These are phyloP conservation scores for Drosophila greeni DNA, from an alignment of 2,888 invertebrate species.

Conservation along the genomic window DNA sequence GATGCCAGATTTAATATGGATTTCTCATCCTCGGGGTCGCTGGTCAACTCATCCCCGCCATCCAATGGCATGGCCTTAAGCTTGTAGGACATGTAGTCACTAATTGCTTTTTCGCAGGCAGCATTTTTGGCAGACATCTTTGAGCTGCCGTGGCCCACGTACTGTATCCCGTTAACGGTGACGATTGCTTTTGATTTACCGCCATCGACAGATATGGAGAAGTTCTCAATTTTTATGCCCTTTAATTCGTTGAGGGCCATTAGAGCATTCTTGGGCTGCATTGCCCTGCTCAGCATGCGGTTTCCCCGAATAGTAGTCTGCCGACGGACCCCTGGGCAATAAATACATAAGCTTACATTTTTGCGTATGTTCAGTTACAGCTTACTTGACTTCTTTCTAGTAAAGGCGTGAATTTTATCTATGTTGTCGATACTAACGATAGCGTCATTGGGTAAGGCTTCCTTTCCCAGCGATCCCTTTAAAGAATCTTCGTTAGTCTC, in stretches of 20 bases:
- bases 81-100: slow-evolving; percentile 82
- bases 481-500: too few species aligned
- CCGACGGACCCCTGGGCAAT: slow-evolving; percentile 70
- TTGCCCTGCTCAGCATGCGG: slow-evolving; percentile 85
- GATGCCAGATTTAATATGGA: slow-evolving; percentile 92
- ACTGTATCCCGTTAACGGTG: slow-evolving; percentile 83
- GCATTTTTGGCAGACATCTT: slow-evolving; percentile 85
- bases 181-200: too few species aligned
- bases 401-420: slow-evolving; percentile 76
- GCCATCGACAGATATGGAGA: too few species aligned
- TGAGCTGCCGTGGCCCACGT: slow-evolving; percentile 80
- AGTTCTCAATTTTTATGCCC: slow-evolving; percentile 75
- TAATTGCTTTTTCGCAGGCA: slow-evolving; percentile 87
- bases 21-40: slow-evolving; percentile 80
- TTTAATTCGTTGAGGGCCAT: slow-evolving; percentile 92
- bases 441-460: too few species aligned
- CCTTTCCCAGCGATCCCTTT: too few species aligned
- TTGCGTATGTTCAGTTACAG: background rate
- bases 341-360: background rate
- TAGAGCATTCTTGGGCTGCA: slow-evolving; percentile 90
- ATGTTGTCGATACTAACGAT: slow-evolving; percentile 50
- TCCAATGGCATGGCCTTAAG: slow-evolving; percentile 72
- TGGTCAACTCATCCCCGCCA: too few species aligned
- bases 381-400: slow-evolving; percentile 76
- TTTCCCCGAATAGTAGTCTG: slow-evolving; percentile 85